Evolutionary conservation across 1,140 invertebrate genomes (phyloP).

Genomic region (Pogonognathellus flavescens): DNA sequence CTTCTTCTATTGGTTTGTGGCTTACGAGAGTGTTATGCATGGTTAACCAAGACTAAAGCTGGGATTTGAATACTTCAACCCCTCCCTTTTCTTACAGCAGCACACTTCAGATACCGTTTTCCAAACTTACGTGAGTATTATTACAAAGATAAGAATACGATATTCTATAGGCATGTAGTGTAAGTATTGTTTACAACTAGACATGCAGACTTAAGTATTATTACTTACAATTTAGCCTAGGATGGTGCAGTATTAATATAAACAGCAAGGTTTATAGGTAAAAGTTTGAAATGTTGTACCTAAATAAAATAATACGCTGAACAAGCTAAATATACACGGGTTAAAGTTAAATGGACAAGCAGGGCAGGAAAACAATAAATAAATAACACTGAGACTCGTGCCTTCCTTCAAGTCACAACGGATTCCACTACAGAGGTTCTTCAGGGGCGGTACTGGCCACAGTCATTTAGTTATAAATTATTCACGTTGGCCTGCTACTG

Average conservation of each 20-base stretch:
- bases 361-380: conserved; percentile 12
- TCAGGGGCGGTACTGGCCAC: background rate
- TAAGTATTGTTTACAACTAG: background rate
- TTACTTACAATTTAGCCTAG: background rate
- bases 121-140: too few relatives aligned
- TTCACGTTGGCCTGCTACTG: background rate
- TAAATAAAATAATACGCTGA: background rate
- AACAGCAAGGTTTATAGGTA: too few relatives aligned
- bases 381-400: conserved; percentile 51
- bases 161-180: background rate
- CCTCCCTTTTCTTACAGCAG: conserved; percentile 47
- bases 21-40: conserved; percentile 27
- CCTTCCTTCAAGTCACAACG: conserved; percentile 54
- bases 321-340: background rate
- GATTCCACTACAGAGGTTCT: conserved; percentile 12
- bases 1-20: conserved; percentile 36
- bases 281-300: background rate
- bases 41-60: conserved; percentile 21
- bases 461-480: conserved; percentile 16
- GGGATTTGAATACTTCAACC: conserved; percentile 20
- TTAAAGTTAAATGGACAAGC: background rate
- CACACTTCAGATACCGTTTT: conserved; percentile 16
- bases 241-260: too few relatives aligned
- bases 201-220: background rate
- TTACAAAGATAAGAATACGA: background rate